phyloP scores from a whole-genome alignment of 2,797 vertebrate genomes.

The Rhyacichthys aspro region DNA sequence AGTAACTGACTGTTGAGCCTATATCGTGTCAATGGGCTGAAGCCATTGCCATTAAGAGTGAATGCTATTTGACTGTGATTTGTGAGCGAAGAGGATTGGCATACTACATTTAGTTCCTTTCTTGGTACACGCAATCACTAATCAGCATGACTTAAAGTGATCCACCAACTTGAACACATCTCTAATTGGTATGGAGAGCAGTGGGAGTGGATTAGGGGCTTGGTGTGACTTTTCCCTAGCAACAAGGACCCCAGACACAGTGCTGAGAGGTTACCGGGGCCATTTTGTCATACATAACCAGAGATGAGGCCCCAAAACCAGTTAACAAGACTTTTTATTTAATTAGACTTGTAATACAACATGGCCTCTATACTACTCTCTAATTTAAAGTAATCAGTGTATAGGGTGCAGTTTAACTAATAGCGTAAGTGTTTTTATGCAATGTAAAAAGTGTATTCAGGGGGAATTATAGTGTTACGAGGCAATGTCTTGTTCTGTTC shows the following conservation, averaged over 20 bases:
- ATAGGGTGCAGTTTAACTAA: background rate
- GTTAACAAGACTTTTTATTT: background rate
- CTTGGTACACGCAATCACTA: conserved; percentile 72
- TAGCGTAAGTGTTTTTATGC: background rate
- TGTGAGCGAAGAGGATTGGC: conserved; percentile 73
- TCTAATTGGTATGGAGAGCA: conserved; percentile 80
- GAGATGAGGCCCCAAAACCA: conserved; percentile 9
- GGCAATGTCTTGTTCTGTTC: conserved; percentile 60
- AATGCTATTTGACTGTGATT: conserved; percentile 69
- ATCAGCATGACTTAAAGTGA: conserved; percentile 81
- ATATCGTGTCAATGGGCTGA: conserved; percentile 47
- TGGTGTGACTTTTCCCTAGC: conserved; percentile 73
- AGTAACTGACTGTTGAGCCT: conserved; percentile 23
- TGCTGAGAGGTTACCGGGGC: conserved; percentile 49
- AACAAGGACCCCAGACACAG: conserved; percentile 73
- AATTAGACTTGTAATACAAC: background rate
- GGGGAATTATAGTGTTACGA: conserved; percentile 49
- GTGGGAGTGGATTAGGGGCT: conserved; percentile 77
- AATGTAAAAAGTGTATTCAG: conserved; percentile 57
- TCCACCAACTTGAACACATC: conserved; percentile 78
- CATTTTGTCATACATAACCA: conserved; percentile 20
- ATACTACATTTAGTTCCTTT: conserved; percentile 76
- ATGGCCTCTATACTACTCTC: background rate
- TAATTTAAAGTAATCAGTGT: background rate
- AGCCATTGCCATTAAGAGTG: conserved; percentile 61